Evolutionary conservation across 2,888 invertebrate species (phyloP), one percentile per base, ranked within the genome.

Genomic region (Stegophylla sp.): DNA sequence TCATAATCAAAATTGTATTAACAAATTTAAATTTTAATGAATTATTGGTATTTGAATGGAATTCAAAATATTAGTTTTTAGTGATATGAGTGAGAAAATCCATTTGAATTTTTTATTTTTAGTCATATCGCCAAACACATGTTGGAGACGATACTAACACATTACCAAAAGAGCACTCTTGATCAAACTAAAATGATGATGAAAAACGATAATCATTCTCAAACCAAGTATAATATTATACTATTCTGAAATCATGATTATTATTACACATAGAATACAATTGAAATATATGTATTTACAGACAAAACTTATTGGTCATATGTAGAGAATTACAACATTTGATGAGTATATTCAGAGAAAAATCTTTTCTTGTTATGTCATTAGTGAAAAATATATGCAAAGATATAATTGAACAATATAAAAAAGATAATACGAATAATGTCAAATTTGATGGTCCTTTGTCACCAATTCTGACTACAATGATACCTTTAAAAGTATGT

Each of bases 291-390:
- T 83, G 73, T 82, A 84, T 79, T 86, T 87, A 64, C 84, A 90
- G 91, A 84, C 89, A 89, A 84, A 88, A 88, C 82, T 86, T 91
- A 83, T 89, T 91, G 85, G 87, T 87, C 48, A 89, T 93, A 81
- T 94, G 94, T 83, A 91, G 96, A 53, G 91, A 92, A 85, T 91
- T 94, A 85, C 96, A 96, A 87, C 89, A 90, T 77, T 88, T 94
- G 84, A 94, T 94, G 86, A 92, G 92, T 48, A 89, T 91, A 84
- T 92, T 93, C 85, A 90, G 94, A 17, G 95, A 95, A 86, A 90
- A 92, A 84, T 90, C 93, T 82, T 89, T 94, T 75, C 94, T 94
- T 86, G 92, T 93, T 17, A 90, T 95, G 83, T 91, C 92, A 83
- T 93, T 96, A 87, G 93, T 94, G 63, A 94, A 93, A 86, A 91